phyloP scores from a whole-genome alignment of 2,797 vertebrate genomes.

The Poecile montanus region DNA sequence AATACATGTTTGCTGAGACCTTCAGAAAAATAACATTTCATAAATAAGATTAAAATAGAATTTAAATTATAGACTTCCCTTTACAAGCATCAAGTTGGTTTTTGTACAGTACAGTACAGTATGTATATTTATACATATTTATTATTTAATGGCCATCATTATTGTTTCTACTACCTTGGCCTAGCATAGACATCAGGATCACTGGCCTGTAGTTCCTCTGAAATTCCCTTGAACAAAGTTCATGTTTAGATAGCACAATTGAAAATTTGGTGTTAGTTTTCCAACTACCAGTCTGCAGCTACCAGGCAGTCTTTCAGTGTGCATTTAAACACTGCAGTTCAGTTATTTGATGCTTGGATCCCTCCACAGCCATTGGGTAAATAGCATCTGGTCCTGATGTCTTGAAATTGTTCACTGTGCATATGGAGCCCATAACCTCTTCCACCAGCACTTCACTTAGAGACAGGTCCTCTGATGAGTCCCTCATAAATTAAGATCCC shows the following conservation, averaged over 20 bases:
- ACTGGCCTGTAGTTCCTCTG: neutral
- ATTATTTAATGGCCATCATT: neutral
- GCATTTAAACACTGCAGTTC: neutral
- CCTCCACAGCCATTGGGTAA: neutral
- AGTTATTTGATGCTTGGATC: neutral
- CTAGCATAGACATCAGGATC: accelerated
- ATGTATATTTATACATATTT: neutral
- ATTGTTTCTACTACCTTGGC: neutral
- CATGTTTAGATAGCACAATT: neutral
- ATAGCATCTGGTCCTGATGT: neutral
- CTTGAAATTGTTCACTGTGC: neutral
- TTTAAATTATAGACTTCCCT: neutral
- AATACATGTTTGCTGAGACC: neutral
- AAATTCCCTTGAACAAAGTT: neutral
- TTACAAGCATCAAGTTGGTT: neutral
- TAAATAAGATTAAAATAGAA: neutral
- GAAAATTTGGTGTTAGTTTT: neutral
- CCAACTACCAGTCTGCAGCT: neutral
- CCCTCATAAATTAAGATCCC: conserved; percentile 24
- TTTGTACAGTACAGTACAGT: neutral
- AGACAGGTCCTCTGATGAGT: conserved; percentile 17
- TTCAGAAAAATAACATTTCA: neutral
- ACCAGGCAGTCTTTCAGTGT: neutral
- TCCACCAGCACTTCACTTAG: neutral
- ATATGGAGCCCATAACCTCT: conserved; percentile 31